A percentile compares a stretch with the other conserved stretches of the same genome.
phyloP scores from a whole-genome alignment of 2,797 vertebrate genomes.

The Anguilla marmorata region DNA sequence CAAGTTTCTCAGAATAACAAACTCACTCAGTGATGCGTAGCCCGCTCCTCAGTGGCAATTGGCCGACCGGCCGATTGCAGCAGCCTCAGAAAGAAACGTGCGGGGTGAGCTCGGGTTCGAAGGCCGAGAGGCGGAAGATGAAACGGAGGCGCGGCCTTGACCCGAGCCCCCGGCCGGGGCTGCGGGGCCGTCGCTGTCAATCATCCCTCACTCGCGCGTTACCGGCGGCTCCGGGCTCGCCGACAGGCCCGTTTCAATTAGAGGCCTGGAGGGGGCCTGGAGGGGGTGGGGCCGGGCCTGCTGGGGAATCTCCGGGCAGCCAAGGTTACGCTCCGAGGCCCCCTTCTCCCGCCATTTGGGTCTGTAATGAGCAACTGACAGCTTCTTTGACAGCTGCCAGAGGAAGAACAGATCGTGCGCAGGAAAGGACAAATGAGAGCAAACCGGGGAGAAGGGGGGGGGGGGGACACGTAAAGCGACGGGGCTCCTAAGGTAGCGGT shows the following conservation, averaged over 20 bases:
- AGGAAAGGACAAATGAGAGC: conserved; percentile 50
- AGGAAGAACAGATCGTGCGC: conserved; percentile 18
- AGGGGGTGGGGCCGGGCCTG: conserved; percentile 43
- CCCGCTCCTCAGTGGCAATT: not conserved
- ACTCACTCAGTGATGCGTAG: not conserved
- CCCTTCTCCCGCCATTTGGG: conserved; percentile 42
- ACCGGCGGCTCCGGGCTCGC: not conserved
- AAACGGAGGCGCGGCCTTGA: not conserved
- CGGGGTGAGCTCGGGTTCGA: not conserved
- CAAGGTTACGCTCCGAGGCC: conserved; percentile 26
- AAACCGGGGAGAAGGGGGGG: not conserved
- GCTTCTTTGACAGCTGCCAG: not conserved
- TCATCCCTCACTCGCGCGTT: not conserved
- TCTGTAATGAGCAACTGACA: conserved; percentile 59
- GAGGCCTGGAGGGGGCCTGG: conserved; percentile 34
- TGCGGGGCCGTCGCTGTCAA: not conserved
- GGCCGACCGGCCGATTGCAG: not conserved
- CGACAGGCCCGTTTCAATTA: conserved; percentile 2
- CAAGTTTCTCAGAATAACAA: not conserved
- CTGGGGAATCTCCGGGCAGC: not conserved
- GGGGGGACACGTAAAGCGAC: conserved; percentile 50
- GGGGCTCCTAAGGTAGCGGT: conserved; percentile 68
- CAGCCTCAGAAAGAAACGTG: not conserved
- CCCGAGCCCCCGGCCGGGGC: not conserved
- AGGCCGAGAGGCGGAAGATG: not conserved